phyloP scores from a whole-genome alignment of 2,797 vertebrate species.

The Aphelocoma californica region DNA sequence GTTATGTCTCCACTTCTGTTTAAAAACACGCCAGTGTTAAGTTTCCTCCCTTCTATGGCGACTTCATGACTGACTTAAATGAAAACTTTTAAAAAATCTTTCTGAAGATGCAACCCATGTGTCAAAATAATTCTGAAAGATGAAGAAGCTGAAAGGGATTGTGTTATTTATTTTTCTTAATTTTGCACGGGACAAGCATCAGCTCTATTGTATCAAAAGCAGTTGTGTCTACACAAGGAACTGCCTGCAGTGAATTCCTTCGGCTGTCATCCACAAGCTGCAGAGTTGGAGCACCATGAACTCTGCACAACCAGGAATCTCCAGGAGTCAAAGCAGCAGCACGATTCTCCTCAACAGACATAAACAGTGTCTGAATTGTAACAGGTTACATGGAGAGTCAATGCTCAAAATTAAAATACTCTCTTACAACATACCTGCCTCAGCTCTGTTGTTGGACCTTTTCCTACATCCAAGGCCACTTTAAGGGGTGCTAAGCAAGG shows the following conservation, averaged over 20 bases:
- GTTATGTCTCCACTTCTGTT: not conserved
- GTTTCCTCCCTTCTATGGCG: not conserved
- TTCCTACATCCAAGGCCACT: slow-evolving; percentile 87
- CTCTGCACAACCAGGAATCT: not conserved
- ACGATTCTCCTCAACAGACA: not conserved
- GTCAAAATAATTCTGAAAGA: not conserved
- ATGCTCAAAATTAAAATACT: not conserved
- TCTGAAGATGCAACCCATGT: rapidly evolving
- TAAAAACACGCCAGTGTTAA: not conserved
- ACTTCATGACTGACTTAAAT: not conserved
- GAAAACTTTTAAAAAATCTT: not conserved
- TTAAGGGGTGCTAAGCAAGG: slow-evolving; percentile 91
- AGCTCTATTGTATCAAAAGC: not conserved
- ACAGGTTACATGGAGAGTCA: not conserved
- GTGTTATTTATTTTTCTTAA: not conserved
- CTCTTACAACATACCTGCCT: slow-evolving; percentile 82
- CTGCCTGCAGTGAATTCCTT: not conserved
- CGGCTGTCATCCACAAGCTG: not conserved
- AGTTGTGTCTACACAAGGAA: not conserved
- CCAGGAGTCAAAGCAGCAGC: not conserved
- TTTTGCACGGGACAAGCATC: not conserved
- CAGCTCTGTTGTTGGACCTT: slow-evolving; percentile 84
- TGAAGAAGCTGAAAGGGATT: not conserved
- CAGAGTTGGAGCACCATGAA: not conserved
- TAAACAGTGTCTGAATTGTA: not conserved